Evolutionary conservation across 30 jellyfish, hydroid and myxozoan species (phyloP), one percentile per base, ranked within the genome.

Genomic region (Cassiopea xamachana): DNA sequence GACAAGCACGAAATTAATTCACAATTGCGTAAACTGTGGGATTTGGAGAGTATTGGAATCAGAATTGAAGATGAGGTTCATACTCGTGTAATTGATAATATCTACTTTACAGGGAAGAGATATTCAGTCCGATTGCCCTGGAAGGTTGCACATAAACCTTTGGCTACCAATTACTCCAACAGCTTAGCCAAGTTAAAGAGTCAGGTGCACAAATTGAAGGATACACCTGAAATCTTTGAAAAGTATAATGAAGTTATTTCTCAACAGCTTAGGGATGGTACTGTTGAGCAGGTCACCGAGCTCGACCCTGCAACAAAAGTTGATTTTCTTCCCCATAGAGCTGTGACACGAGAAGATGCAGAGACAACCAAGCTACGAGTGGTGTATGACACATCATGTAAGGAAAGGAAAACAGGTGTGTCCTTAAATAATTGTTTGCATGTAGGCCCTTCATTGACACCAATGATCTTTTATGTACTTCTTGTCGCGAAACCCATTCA

Each of bases 141-240:
- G 96, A 88, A 88, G 80, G 87, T 78, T 8, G 96, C 91, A 50
- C 92, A 88, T 72, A 60, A 72, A 8, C 96, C 96, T 50, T 61
- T 79, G 71, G 91, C 96, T 47, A 8, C 85, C 16, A 88, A 88
- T 55, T 73, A 88, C 80, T 2, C 19, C n/a, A 12, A 7, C 46
- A 46, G 70, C 67, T 73, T 72, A 9, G 49, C 43, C 46, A 47
- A 91, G 46, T 19, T 79, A 84, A 88, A 70, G 75, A 55, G 91
- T 50, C 91, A 88, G 82, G 86, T 88, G 16, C 79, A 80, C 87
- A 79, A 80, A 47, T 71, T 88, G 81, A 76, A 71, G 78, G 61
- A 69, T 18, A 60, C 60, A 27, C 94, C 94, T 60, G 83, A 69
- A 18, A 81, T 80, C 1, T 88, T 14, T 18, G 89, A 46, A 50